phyloP scores from a whole-genome alignment of 1,140 invertebrate species.

The Rhagoletis zephyria region DNA sequence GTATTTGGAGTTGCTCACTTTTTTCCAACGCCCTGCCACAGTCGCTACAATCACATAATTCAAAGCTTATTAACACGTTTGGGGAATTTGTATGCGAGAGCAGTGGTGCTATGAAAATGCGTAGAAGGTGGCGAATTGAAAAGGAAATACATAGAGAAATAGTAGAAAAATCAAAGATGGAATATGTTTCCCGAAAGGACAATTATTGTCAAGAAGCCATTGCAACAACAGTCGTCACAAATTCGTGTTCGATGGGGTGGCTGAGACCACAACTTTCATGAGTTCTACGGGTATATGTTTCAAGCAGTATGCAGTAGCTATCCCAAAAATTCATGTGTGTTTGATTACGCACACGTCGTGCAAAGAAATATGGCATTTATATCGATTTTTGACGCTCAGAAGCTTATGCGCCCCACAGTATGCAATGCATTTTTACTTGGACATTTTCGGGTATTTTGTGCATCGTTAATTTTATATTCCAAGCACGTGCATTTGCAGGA shows the following conservation, averaged over 20 bases:
- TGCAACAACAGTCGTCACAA: conserved; percentile 22
- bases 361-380: conserved; percentile 36
- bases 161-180: conserved; percentile 22
- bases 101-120: background rate
- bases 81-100: conserved; percentile 15
- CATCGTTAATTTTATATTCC: background rate
- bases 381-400: conserved; percentile 27
- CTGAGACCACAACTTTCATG: background rate
- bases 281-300: background rate
- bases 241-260: background rate
- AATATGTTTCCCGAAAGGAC: background rate
- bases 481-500: conserved; percentile 45
- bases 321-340: background rate
- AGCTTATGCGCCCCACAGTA: conserved; percentile 38
- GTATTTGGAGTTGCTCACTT: conserved; percentile 21
- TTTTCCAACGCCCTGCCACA: background rate
- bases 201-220: background rate
- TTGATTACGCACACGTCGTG: background rate
- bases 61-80: conserved; percentile 51
- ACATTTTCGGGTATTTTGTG: conserved; percentile 3
- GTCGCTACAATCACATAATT: background rate
- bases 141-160: background rate
- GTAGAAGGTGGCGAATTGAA: too few relatives aligned
- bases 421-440: background rate
- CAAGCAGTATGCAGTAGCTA: background rate